Base-by-base conservation (phyloP, 2,888 invertebrate species). In the Rugalucina vietnamica region DNA sequence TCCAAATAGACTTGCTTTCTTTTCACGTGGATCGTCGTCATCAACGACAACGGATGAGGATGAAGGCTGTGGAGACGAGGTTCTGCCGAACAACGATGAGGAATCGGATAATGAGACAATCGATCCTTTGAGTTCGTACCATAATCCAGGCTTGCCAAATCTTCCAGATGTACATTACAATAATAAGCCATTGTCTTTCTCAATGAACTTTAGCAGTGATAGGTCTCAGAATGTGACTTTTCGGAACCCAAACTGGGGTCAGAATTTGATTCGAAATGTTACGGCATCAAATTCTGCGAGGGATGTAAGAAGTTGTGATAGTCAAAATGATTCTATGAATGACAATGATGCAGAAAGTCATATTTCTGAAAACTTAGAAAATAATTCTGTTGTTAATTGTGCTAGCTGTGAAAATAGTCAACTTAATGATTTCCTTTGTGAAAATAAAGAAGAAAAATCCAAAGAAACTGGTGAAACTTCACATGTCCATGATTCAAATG, bases 1-100 rank as follows among this genome's bases (percentile, higher is more conserved):
- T n/a, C 87, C 91, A 69, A 88, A 90, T 83, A 88, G 90, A n/a
- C 89, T 91, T 21, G 87, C 91, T 72, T 92, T 92, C 49, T 91
- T 90, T 79, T 91, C 91, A 24, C 86, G 91, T 81, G 91, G 89
- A 49, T 90, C 90, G 72, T 90, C 91, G 27, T 89, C 89, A 14
- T 71, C 84, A 37, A 89, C 90, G 29, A 89, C 90, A 3, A 89
- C 89, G 49, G 90, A 90, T 82, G 91, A 90, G 24, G 91, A 92
- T 84, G 89, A 91, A 69, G 89, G 88, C 3, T 89, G 88, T 79
- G 85, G 88, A 0, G 88, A 86, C 71, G 88, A 89, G 69, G 82
- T 87, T 24, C 71, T 84, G 65, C 79, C 79, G 54, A 83, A 76
- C 36, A 77, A 84, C 57, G 79, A 84, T 65, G 85, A 85, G 14